Percentiles rank a stretch among this genome's conserved stretches.
Conservation (phyloP, 2,888 invertebrate genomes). For the Carpatolechia fugitivella region DNA sequence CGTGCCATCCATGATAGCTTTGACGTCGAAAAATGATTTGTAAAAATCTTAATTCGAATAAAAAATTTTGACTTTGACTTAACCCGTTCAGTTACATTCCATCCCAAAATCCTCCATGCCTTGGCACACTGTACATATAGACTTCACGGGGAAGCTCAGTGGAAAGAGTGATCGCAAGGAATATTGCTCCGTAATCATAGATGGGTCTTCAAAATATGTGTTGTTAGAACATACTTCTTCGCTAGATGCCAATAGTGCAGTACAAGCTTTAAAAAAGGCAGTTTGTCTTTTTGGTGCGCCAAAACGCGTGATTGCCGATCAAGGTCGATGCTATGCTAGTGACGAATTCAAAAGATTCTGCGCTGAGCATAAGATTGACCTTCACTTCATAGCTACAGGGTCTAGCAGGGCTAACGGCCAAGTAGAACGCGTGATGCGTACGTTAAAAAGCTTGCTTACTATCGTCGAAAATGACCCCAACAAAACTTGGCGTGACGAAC, state of each 20-base stretch:
- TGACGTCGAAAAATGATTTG: too few relatives aligned
- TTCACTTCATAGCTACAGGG: constrained; percentile 32
- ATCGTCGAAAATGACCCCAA: constrained; percentile 23
- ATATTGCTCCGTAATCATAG: constrained; percentile 30
- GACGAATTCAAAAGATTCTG: constrained; percentile 26
- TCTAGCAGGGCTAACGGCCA: constrained; percentile 25
- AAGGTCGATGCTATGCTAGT: constrained; percentile 26
- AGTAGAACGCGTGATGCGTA: constrained; percentile 25
- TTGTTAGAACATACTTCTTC: constrained; percentile 25
- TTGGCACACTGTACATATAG: constrained; percentile 35
- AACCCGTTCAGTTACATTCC: constrained; percentile 25
- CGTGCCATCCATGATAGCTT: too few relatives aligned
- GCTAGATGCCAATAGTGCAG: constrained; percentile 18
- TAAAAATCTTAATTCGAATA: too few relatives aligned
- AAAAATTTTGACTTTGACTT: too few relatives aligned
- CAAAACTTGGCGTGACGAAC: constrained; percentile 27
- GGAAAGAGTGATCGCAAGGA: constrained; percentile 33
- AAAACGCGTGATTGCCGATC: constrained; percentile 23
- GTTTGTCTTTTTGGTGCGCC: constrained; percentile 30
- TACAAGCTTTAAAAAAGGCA: constrained; percentile 25
- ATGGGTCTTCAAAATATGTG: too few relatives aligned
- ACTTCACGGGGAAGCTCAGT: constrained; percentile 31
- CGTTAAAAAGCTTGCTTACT: constrained; percentile 25
- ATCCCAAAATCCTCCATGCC: constrained; percentile 25
- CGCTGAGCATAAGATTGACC: constrained; percentile 22